Conservation (phyloP, 2,888 invertebrate genomes). For the Erebia epiphron region DNA sequence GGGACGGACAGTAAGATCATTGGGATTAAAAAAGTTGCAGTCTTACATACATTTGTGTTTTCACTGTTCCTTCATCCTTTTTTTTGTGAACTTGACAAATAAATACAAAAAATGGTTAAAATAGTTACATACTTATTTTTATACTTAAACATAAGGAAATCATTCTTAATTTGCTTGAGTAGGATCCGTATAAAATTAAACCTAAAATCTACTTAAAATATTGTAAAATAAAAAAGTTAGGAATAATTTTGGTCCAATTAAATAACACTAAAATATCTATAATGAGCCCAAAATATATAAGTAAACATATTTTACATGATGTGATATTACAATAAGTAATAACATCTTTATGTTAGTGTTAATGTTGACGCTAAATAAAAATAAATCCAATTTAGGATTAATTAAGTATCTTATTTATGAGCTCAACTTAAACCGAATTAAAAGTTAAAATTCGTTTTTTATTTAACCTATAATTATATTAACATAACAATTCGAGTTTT, state of each 20-base stretch:
- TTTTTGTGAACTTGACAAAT: not conserved
- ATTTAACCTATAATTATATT: not conserved
- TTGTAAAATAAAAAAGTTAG: conserved; percentile 8
- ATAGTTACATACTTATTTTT: not conserved
- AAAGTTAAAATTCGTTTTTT: not conserved
- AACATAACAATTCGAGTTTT: not conserved
- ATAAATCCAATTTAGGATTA: not conserved
- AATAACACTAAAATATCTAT: conserved; percentile 55
- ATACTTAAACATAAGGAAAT: conserved; percentile 16
- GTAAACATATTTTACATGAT: not conserved
- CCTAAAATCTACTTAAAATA: conserved; percentile 7
- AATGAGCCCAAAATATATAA: conserved; percentile 53
- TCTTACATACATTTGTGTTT: conserved; percentile 30
- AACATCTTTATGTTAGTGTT: too few relatives aligned
- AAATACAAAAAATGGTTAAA: conserved; percentile 1
- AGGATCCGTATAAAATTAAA: not conserved
- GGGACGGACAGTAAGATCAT: conserved; percentile 22
- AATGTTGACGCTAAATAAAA: too few relatives aligned
- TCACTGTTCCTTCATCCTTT: not conserved
- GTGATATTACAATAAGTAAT: too few relatives aligned
- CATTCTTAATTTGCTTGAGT: not conserved
- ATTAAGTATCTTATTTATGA: conserved; percentile 16
- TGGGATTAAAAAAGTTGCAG: conserved; percentile 27
- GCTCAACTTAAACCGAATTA: conserved; percentile 1
- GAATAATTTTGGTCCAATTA: conserved; percentile 28